A percentile compares a stretch with the other conserved stretches of the same genome.
Evolutionary conservation across 1,140 invertebrate species (phyloP).

Genomic region (Calycopis cecrops): DNA sequence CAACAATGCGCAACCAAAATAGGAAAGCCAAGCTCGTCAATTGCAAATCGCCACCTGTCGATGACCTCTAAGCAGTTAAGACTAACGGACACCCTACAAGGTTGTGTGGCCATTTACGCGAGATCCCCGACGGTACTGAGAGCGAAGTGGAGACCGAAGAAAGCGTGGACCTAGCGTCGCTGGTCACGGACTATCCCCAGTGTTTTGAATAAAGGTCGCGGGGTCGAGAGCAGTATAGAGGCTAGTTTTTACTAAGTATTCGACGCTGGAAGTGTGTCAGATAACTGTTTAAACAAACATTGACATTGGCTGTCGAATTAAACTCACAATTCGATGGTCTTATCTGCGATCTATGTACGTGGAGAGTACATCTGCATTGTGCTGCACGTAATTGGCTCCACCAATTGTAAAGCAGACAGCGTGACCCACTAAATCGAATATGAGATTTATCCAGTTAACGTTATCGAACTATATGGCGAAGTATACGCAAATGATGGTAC

Average conservation of each 20-base stretch:
- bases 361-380: constrained; percentile 37
- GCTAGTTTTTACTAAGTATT: constrained; percentile 47
- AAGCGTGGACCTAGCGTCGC: constrained; percentile 27
- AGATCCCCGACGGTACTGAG: constrained; percentile 26
- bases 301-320: constrained; percentile 56
- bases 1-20: constrained; percentile 64
- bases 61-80: constrained; percentile 45
- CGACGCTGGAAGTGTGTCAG: constrained; percentile 53
- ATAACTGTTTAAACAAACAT: constrained; percentile 67
- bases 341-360: constrained; percentile 45
- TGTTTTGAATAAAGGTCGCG: constrained; percentile 66
- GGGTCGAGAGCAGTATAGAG: constrained; percentile 55
- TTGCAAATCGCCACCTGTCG: constrained; percentile 67
- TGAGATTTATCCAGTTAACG: constrained; percentile 5
- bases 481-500: too few relatives aligned
- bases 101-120: constrained; percentile 32
- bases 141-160: constrained; percentile 13
- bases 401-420: constrained; percentile 34
- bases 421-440: constrained; percentile 10
- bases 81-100: constrained; percentile 58
- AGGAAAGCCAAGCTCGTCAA: constrained; percentile 61
- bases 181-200: constrained; percentile 40
- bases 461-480: too few relatives aligned
- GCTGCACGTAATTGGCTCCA: constrained; percentile 33
- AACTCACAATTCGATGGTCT: constrained; percentile 41